Conservation (phyloP, 2,797 vertebrate genomes). For the Enteromius anoplus region DNA sequence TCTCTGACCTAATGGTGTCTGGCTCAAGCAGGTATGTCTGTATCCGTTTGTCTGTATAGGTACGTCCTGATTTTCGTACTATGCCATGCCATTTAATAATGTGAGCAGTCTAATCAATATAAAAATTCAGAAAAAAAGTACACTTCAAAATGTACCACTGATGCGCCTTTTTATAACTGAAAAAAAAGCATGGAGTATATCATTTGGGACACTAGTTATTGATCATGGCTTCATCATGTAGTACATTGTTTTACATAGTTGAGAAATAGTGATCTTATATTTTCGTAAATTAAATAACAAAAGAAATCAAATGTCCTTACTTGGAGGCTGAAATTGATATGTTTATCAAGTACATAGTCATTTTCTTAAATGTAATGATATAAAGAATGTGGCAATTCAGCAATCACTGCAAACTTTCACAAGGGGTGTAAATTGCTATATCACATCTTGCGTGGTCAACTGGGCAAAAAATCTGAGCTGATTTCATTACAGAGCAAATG, state of each 20-base stretch:
- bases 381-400: neutral
- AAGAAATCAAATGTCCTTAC: neutral
- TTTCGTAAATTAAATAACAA: neutral
- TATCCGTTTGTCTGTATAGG: neutral
- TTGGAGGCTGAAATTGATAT: neutral
- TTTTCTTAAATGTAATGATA: neutral
- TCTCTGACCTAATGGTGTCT: constrained; percentile 30
- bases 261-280: neutral
- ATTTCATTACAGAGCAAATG: constrained; percentile 41
- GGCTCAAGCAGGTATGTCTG: constrained; percentile 30
- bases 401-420: neutral
- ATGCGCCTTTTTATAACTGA: neutral
- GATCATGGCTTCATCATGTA: neutral
- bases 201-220: neutral
- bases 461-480: constrained; percentile 31
- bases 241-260: neutral
- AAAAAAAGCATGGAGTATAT: neutral
- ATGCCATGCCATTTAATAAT: neutral
- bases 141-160: neutral
- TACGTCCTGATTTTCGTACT: neutral
- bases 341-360: neutral
- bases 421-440: constrained; percentile 42
- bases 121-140: neutral
- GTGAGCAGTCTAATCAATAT: neutral
- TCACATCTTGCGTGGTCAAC: constrained; percentile 34